Evolutionary conservation across 2,888 invertebrate genomes (phyloP).

Genomic region (Miltochrista miniata): DNA sequence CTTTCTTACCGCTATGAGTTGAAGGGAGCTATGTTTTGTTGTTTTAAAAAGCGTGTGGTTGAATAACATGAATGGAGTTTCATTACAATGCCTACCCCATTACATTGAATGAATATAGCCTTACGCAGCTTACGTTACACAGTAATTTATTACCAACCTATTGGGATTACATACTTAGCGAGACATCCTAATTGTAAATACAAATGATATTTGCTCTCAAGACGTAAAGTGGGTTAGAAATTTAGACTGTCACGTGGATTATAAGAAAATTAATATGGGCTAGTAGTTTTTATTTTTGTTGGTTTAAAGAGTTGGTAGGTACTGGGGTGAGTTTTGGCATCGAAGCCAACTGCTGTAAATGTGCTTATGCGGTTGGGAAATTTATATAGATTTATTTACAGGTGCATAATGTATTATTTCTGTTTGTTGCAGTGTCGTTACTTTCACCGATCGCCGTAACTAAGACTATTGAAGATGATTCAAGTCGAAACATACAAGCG

Average conservation of each 20-base stretch:
- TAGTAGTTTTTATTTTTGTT: no score
- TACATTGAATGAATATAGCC: background rate
- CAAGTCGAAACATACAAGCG: constrained; percentile 74
- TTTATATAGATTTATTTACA: no score
- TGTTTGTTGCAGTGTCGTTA: constrained; percentile 28
- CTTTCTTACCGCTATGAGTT: background rate
- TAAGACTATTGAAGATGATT: constrained; percentile 56
- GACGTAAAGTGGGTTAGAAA: background rate
- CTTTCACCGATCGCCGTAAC: constrained; percentile 20
- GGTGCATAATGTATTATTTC: background rate
- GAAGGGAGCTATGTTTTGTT: background rate
- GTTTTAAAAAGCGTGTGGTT: background rate
- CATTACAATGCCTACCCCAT: background rate
- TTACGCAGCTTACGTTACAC: background rate
- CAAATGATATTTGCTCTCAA: background rate
- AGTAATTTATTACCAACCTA: background rate
- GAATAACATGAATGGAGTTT: background rate
- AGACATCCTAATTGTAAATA: background rate
- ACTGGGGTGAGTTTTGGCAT: no score
- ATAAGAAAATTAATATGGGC: background rate
- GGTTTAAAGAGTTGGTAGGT: no score
- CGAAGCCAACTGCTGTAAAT: no score
- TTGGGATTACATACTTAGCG: background rate
- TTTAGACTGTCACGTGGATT: background rate
- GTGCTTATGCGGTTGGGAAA: no score